These are phyloP conservation scores for Rhimphoctona megacephalus DNA, from an alignment of 2,888 invertebrate genomes.

Conservation along the genomic window DNA sequence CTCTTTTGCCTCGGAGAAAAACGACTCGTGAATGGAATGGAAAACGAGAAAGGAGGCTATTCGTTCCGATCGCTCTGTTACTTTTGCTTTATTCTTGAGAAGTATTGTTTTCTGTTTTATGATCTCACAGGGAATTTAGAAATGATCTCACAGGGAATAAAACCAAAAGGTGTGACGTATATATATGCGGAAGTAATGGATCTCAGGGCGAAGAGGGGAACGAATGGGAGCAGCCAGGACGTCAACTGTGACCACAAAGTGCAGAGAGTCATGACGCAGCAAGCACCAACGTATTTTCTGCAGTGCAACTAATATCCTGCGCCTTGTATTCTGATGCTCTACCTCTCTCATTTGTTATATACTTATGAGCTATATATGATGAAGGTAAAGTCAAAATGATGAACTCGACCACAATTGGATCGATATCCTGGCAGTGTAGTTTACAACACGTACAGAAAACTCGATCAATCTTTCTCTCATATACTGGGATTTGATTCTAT, in stretches of 20 bases:
- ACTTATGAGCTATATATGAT: constrained; percentile 39
- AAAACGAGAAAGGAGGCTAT: constrained; percentile 15
- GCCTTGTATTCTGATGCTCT: constrained; percentile 21
- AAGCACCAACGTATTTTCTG: constrained; percentile 40
- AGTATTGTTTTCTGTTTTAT: constrained; percentile 11
- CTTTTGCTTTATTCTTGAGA: constrained; percentile 9
- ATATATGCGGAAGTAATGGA: constrained; percentile 60
- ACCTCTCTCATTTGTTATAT: constrained; percentile 6
- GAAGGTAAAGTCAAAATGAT: constrained; percentile 53
- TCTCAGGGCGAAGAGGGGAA: not conserved
- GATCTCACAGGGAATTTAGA: not conserved
- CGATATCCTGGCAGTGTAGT: constrained; percentile 58
- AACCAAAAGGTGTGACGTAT: constrained; percentile 62
- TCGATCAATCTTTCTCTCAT: constrained; percentile 25
- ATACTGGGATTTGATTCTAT: constrained; percentile 33
- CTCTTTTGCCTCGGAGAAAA: constrained; percentile 8
- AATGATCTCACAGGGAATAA: constrained; percentile 35
- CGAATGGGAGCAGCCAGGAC: constrained; percentile 43
- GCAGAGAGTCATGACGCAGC: constrained; percentile 67
- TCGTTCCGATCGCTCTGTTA: constrained; percentile 27
- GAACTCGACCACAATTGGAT: constrained; percentile 64
- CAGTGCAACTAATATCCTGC: constrained; percentile 29
- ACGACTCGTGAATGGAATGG: constrained; percentile 14
- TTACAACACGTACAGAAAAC: constrained; percentile 14
- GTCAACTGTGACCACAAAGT: constrained; percentile 68